Evolutionary conservation across 2,113 vertebrate genomes (phyloP), one percentile per base, ranked within the genome.

Genomic region (Glaucomys volans): DNA sequence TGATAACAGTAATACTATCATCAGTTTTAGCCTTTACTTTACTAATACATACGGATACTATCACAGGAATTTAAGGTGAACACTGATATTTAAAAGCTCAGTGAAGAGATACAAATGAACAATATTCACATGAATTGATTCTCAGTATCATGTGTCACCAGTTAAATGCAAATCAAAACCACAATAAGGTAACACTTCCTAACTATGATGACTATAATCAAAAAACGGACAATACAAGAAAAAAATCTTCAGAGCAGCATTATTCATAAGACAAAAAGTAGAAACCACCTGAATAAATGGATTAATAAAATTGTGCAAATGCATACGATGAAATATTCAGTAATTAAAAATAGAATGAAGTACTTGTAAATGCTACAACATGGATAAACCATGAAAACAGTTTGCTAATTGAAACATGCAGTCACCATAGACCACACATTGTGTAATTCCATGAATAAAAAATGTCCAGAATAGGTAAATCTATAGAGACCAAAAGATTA

Each of bases 251-350:
- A 91, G 0, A 72, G 44, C 5, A 20, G 54, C 54, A 57, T 57
- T 57, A 57, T 1, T 57, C 54, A 20, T 22, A 57, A 13, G 6
- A 57, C 54, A 57, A 57, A 57, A 57, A 20, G 54, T 57, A 20
- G 18, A 57, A 57, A 57, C 54, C 20, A 57, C 54, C 54, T 57
- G 91, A 67, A 95, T 80, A 26, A 94, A 30, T 5, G 50, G 22
- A 79, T 82, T 86, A 95, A 90, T 86, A 93, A 90, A 86, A 69
- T 62, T 62, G 40, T 52, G 8, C 74, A 81, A 35, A 42, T 75
- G 28, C 30, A 90, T 50, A 83, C 11, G 40, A 80, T 50, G 28
- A 12, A 95, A 13, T 72, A 88, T 50, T 75, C n/a, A n/a, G 74
- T 52, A 83, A 79, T 54, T 54, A 74, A 87, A 93, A 81, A 87